These are phyloP conservation scores for Rousettus madagascariensis DNA, from an alignment of 2,797 vertebrate genomes.

Conservation along the genomic window DNA sequence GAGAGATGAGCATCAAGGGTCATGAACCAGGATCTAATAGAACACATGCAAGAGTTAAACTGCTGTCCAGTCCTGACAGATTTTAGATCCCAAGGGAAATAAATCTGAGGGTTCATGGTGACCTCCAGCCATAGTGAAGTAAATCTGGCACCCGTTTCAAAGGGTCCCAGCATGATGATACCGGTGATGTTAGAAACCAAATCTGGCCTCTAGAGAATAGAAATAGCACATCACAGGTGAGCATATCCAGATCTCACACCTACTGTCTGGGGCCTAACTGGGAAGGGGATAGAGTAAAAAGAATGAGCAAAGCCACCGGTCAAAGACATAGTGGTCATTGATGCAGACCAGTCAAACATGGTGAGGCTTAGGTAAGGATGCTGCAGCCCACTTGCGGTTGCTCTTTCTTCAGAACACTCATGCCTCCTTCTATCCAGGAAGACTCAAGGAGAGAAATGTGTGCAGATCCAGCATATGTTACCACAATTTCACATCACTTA, in stretches of 20 bases:
- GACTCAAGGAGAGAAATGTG: not conserved
- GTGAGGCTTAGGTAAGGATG: not conserved
- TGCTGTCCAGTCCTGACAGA: not conserved
- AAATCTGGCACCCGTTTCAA: not conserved
- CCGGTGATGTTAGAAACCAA: not conserved
- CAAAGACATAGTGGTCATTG: not conserved
- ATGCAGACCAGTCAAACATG: accelerated
- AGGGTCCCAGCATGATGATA: not conserved
- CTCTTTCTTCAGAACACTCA: not conserved
- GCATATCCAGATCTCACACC: not conserved
- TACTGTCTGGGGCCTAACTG: not conserved
- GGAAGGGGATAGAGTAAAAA: not conserved
- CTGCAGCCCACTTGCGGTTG: not conserved
- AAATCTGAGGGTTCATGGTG: not conserved
- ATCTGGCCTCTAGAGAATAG: not conserved
- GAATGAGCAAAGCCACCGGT: not conserved
- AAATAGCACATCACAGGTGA: not conserved
- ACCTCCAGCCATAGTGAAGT: not conserved
- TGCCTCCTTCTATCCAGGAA: not conserved
- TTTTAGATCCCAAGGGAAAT: not conserved
- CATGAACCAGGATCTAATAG: not conserved
- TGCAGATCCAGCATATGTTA: not conserved
- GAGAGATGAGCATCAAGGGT: not conserved
- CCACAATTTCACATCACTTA: not conserved
- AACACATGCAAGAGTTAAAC: not conserved